Base-by-base conservation (phyloP, 1,140 invertebrate genomes). In the Halesus radiatus region DNA sequence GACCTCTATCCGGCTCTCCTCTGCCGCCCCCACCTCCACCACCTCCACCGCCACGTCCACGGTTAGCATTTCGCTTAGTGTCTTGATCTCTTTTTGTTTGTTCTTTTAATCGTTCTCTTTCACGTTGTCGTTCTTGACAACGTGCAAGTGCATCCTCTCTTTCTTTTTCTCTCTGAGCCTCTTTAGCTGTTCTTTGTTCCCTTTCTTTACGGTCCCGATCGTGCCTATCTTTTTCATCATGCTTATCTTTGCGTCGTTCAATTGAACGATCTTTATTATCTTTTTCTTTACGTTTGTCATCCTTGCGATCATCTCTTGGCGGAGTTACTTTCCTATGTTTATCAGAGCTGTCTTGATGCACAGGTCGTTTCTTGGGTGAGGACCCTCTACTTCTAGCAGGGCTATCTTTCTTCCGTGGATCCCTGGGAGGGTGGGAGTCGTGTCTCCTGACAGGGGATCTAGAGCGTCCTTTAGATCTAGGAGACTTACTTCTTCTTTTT, bases 41-140 rank as follows among this genome's bases (percentile, higher is more conserved):
- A 45, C 37, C 37, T 10, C 37, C 37, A 0, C 37, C 37, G 37
- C n/a, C 68, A 45, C 68, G 68, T 22, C 68, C 68, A 1, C 70
- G 70, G n/a, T 52, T 52, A 53, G 23, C 50, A 15, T 88, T 89
- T 68, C 88, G 82, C 60, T 82, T 83, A 86, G 84, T 74, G 86
- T 90, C 80, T 83, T 85, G 80, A 78, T 90, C 89, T 84, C 88
- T 85, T 85, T 90, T 89, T 66, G 76, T 84, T 76, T 83, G 80
- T 58, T 89, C 88, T 84, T 89, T 89, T 80, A 91, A 86, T 78
- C 93, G 88, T 81, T 93, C 92, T 5, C 92, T 87, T 77, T 93
- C 92, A 75, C 92, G 88, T 79, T 91, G 90, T 8, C 90, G 86
- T 78, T 91, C 91, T 83, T 91, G 90, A 79, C 90, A 89, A 37